Conservation (phyloP, 2,797 vertebrate species). For the Scolopax rusticola region DNA sequence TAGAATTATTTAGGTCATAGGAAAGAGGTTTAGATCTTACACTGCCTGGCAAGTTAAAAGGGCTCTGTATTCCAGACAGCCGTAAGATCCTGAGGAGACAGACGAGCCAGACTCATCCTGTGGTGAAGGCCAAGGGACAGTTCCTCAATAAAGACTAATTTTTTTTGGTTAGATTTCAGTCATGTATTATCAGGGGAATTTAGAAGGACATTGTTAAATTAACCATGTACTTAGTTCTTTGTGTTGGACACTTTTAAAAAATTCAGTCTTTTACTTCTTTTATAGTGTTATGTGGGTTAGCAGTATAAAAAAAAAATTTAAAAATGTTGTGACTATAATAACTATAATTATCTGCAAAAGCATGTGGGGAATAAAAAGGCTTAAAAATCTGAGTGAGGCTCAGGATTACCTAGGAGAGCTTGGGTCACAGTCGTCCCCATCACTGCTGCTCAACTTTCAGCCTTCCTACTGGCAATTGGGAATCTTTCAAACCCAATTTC, state of each 20-base stretch:
- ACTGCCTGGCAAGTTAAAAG: slow-evolving; percentile 21
- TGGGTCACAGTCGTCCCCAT: background rate
- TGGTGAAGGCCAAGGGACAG: background rate
- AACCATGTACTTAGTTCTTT: background rate
- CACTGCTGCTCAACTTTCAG: background rate
- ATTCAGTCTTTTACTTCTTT: background rate
- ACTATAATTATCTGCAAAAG: background rate
- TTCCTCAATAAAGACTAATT: background rate
- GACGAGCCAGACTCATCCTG: background rate
- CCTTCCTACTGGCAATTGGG: background rate
- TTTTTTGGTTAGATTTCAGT: background rate
- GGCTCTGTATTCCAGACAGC: background rate
- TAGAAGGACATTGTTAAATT: background rate
- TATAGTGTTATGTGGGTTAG: background rate
- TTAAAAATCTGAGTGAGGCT: background rate
- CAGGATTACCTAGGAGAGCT: background rate
- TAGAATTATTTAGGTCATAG: background rate
- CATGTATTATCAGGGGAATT: background rate
- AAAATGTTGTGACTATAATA: background rate
- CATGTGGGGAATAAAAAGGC: background rate
- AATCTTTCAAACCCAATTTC: background rate
- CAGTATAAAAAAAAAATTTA: background rate
- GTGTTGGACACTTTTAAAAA: background rate
- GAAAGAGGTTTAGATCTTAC: background rate
- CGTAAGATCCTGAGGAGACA: background rate